Conservation (phyloP, 1,140 invertebrate species). For the Achroia grisella region DNA sequence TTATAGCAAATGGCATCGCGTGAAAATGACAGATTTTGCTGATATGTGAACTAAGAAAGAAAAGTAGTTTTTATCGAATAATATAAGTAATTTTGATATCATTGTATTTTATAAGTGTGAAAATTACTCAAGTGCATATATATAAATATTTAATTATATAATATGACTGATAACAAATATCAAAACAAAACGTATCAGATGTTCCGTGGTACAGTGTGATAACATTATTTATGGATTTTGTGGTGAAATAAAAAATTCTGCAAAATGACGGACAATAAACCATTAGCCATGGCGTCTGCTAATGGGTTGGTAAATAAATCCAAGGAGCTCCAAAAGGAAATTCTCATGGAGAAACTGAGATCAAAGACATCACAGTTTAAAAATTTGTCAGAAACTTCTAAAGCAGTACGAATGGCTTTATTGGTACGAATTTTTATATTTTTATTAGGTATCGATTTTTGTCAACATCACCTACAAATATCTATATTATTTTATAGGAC, state of each 20-base stretch:
- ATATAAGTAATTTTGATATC: neutral
- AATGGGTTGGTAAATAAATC: conserved; percentile 74
- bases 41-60: conserved; percentile 11
- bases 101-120: neutral
- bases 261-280: conserved; percentile 58
- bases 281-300: conserved; percentile 38
- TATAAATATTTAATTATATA: neutral
- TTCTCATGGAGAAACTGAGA: conserved; percentile 91
- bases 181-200: conserved; percentile 14
- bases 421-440: conserved; percentile 72
- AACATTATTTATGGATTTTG: conserved; percentile 48
- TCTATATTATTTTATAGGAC: conserved; percentile 76
- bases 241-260: conserved; percentile 26
- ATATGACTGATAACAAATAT: neutral
- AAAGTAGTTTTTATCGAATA: neutral
- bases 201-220: conserved; percentile 32
- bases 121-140: neutral
- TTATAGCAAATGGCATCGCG: conserved; percentile 49
- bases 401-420: conserved; percentile 87
- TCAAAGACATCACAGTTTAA: conserved; percentile 86
- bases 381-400: conserved; percentile 87
- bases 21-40: conserved; percentile 38
- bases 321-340: conserved; percentile 85
- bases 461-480: neutral
- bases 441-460: neutral